Conservation (phyloP, 2,888 invertebrate species). For the Horisme vitalbata region DNA sequence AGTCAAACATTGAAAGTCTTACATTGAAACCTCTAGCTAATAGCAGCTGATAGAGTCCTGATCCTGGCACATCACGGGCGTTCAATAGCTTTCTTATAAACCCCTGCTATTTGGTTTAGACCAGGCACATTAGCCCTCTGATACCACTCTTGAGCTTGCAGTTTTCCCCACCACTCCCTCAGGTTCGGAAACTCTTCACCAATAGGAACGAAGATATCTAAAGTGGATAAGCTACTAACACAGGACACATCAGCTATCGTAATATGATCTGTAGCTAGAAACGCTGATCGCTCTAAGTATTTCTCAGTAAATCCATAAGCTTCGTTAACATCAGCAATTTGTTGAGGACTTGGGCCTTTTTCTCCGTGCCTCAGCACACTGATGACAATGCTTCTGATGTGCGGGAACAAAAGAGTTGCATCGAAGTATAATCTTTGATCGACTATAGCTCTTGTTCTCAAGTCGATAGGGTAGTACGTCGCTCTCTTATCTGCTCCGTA, state of each 20-base stretch:
- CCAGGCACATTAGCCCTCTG: constrained; percentile 45
- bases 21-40: too few relatives aligned
- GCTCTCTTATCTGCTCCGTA: constrained; percentile 48
- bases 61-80: constrained; percentile 2
- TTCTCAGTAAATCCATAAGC: constrained; percentile 46
- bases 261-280: constrained; percentile 41
- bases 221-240: constrained; percentile 41
- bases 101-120: constrained; percentile 22
- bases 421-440: constrained; percentile 49
- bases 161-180: constrained; percentile 39
- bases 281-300: constrained; percentile 43
- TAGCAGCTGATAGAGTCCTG: too few relatives aligned
- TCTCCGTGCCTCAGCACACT: constrained; percentile 27
- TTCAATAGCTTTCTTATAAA: constrained; percentile 24
- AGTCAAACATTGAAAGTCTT: too few relatives aligned
- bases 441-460: constrained; percentile 41
- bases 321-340: constrained; percentile 36
- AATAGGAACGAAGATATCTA: constrained; percentile 41
- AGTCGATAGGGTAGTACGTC: constrained; percentile 46
- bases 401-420: constrained; percentile 39
- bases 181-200: constrained; percentile 40
- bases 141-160: constrained; percentile 45
- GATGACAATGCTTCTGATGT: constrained; percentile 22
- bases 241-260: constrained; percentile 53
- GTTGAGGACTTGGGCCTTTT: constrained; percentile 30